Conservation (phyloP, 1,140 invertebrate species). For the Achatina immaculata region DNA sequence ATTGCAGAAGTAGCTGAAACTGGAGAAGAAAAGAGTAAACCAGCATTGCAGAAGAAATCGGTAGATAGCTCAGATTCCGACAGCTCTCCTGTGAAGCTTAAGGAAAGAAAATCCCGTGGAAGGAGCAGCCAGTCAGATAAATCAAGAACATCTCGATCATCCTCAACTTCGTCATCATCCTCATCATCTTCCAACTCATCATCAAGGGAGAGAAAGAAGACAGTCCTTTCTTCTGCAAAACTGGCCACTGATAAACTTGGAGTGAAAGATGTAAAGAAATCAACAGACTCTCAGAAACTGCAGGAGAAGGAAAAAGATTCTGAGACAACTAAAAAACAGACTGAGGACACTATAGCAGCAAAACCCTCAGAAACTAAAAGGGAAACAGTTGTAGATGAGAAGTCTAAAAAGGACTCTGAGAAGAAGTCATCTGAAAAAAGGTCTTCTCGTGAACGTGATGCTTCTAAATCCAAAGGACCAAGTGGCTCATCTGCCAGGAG, state of each 20-base stretch:
- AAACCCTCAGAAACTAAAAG: background rate
- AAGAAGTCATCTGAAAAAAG: constrained; percentile 11
- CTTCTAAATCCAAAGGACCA: background rate
- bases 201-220: constrained; percentile 21
- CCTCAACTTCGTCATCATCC: constrained; percentile 3
- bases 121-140: constrained; percentile 30
- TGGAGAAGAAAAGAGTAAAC: background rate
- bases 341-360: background rate
- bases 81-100: background rate
- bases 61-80: background rate
- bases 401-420: background rate
- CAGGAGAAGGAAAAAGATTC: background rate
- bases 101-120: constrained; percentile 22
- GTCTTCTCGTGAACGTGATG: background rate
- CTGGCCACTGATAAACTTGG: background rate
- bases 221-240: background rate
- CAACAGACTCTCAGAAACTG: background rate
- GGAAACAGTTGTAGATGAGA: background rate
- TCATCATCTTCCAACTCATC: constrained; percentile 26
- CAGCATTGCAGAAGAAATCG: background rate
- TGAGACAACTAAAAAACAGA: no score
- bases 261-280: background rate
- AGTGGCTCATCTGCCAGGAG: background rate
- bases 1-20: background rate
- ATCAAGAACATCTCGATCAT: constrained; percentile 27